These are phyloP conservation scores for Anguilla megastoma DNA, from an alignment of 2,797 vertebrate species.

Conservation along the genomic window DNA sequence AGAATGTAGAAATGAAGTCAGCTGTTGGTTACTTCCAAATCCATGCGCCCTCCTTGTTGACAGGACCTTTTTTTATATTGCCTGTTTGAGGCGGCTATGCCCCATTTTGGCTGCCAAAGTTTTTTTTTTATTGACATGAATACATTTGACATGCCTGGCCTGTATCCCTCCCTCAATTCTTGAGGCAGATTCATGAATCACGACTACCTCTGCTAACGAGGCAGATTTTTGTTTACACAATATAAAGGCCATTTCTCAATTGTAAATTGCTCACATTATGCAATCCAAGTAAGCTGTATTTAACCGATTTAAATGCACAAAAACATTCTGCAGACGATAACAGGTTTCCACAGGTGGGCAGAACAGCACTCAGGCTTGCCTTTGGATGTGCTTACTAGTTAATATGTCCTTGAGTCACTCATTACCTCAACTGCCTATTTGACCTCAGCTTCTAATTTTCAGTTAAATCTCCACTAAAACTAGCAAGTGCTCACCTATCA, in stretches of 20 bases:
- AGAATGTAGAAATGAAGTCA: background rate
- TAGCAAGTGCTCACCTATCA: background rate
- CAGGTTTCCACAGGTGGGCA: slow-evolving; percentile 12
- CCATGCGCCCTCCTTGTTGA: background rate
- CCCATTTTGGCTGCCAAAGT: slow-evolving; percentile 60
- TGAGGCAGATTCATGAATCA: background rate
- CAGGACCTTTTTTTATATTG: slow-evolving; percentile 45
- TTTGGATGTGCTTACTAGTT: background rate
- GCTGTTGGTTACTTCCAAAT: background rate
- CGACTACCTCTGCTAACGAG: background rate
- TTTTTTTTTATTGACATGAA: slow-evolving; percentile 47
- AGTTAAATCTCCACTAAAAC: background rate
- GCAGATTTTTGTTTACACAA: background rate
- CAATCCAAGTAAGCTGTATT: background rate
- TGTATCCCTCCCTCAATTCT: background rate
- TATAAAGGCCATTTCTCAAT: background rate
- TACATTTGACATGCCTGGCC: slow-evolving; percentile 17
- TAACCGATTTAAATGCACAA: background rate
- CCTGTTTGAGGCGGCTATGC: slow-evolving; percentile 57
- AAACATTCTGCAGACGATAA: background rate
- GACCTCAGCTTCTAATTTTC: background rate
- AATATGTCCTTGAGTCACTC: background rate
- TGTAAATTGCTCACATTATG: background rate
- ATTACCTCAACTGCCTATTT: background rate
- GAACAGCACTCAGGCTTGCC: background rate